These are phyloP conservation scores for Pristionchus japonicus DNA, from an alignment of 2,888 invertebrate species.

Conservation along the genomic window DNA sequence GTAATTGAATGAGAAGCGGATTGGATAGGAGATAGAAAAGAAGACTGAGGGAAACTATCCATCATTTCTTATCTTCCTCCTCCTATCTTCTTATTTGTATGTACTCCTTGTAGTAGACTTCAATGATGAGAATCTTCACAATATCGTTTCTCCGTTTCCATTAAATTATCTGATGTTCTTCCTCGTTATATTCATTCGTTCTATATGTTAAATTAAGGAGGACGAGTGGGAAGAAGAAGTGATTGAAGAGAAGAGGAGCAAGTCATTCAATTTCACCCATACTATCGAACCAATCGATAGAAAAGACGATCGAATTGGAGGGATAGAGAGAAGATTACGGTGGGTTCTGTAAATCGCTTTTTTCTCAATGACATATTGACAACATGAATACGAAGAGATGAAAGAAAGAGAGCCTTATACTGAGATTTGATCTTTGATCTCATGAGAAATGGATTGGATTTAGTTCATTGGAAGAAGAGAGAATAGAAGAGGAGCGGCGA, in stretches of 20 bases:
- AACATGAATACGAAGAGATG: too few species aligned
- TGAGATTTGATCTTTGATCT: neutral
- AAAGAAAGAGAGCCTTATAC: too few species aligned
- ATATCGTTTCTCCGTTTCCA: neutral
- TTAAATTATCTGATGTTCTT: neutral
- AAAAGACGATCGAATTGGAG: constrained; percentile 32
- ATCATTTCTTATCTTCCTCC: neutral
- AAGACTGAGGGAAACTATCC: neutral
- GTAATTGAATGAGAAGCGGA: neutral
- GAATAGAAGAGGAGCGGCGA: neutral
- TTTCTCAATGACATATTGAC: neutral
- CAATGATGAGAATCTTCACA: too few species aligned
- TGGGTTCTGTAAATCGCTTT: neutral
- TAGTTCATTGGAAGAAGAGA: constrained; percentile 9
- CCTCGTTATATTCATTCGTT: neutral
- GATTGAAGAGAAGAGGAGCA: constrained; percentile 32
- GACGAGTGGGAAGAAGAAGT: constrained; percentile 45
- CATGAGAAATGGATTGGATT: neutral
- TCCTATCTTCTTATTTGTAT: too few species aligned
- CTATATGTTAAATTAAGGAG: constrained; percentile 2
- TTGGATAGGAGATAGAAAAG: neutral
- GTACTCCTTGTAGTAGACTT: too few species aligned
- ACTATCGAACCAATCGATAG: constrained; percentile 12
- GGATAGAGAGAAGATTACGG: constrained; percentile 34
- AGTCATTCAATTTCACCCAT: constrained; percentile 23